These are phyloP conservation scores for Corydoras sp. DNA, from an alignment of 2,113 vertebrate genomes.

Conservation along the genomic window DNA sequence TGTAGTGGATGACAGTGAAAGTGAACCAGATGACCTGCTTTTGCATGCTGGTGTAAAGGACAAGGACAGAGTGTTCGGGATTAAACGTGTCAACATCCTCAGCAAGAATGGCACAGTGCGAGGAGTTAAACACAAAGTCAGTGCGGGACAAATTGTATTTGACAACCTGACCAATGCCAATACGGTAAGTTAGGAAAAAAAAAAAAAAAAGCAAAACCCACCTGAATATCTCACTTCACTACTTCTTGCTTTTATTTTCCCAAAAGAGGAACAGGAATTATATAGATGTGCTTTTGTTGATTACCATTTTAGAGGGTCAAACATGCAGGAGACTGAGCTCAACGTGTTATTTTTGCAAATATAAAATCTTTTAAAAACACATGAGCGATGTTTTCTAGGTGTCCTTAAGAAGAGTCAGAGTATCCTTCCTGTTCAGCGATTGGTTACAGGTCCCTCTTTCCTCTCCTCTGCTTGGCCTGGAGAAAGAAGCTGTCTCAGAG, in stretches of 20 bases:
- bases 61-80: conserved; percentile 76
- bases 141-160: conserved; percentile 89
- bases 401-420: conserved; percentile 20
- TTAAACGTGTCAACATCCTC: conserved; percentile 88
- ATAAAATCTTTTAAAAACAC: background rate
- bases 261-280: background rate
- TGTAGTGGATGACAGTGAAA: conserved; percentile 75
- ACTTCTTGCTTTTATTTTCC: background rate
- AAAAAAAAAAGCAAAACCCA: background rate
- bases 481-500: conserved; percentile 45
- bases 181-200: conserved; percentile 77
- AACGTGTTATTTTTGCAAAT: too few relatives aligned
- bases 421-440: conserved; percentile 26
- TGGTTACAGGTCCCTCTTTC: conserved; percentile 46
- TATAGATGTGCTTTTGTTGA: too few relatives aligned
- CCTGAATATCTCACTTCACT: conserved; percentile 7
- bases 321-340: too few relatives aligned
- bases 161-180: conserved; percentile 78
- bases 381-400: background rate
- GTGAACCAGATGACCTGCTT: conserved; percentile 77
- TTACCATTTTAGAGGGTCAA: too few relatives aligned
- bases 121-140: conserved; percentile 96
- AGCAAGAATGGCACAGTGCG: conserved; percentile 96
- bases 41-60: conserved; percentile 71
- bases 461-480: conserved; percentile 24